These are phyloP conservation scores for Gambusia affinis DNA, from an alignment of 2,113 vertebrate species.

Conservation along the genomic window DNA sequence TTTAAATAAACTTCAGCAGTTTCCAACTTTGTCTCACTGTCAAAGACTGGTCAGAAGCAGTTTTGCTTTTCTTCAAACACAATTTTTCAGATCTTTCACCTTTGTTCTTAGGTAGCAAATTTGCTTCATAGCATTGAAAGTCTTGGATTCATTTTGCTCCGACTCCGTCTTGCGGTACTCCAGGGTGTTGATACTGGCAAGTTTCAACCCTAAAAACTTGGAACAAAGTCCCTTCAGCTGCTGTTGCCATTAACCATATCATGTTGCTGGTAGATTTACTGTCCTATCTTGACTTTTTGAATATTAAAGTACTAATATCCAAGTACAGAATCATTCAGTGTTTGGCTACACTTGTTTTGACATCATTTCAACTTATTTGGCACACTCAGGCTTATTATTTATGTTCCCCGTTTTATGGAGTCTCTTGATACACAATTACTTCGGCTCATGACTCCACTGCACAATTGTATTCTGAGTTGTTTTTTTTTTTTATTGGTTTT, in stretches of 20 bases:
- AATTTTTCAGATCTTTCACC: not conserved
- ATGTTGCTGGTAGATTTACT: not conserved
- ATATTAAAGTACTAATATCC: not conserved
- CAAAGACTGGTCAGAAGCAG: not conserved
- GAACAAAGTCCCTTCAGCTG: not conserved
- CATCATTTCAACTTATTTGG: not conserved
- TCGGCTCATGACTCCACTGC: not conserved
- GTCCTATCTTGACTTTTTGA: not conserved
- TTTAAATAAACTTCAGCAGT: not conserved
- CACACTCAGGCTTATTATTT: not conserved
- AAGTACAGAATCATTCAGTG: not conserved
- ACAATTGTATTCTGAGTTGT: not conserved
- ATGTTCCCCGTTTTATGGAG: not conserved
- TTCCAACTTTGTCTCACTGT: not conserved
- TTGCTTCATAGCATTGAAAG: not conserved
- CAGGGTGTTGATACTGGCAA: not conserved
- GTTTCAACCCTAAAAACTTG: not conserved
- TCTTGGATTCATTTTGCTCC: too few species aligned
- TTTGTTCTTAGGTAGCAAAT: not conserved
- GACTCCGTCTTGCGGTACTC: not conserved
- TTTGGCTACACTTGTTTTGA: not conserved
- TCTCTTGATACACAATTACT: not conserved
- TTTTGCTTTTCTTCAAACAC: not conserved
- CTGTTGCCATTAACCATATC: not conserved
- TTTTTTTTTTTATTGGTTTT: not conserved